These are phyloP conservation scores for Clamator glandarius DNA, from an alignment of 2,797 vertebrate species.

Conservation along the genomic window DNA sequence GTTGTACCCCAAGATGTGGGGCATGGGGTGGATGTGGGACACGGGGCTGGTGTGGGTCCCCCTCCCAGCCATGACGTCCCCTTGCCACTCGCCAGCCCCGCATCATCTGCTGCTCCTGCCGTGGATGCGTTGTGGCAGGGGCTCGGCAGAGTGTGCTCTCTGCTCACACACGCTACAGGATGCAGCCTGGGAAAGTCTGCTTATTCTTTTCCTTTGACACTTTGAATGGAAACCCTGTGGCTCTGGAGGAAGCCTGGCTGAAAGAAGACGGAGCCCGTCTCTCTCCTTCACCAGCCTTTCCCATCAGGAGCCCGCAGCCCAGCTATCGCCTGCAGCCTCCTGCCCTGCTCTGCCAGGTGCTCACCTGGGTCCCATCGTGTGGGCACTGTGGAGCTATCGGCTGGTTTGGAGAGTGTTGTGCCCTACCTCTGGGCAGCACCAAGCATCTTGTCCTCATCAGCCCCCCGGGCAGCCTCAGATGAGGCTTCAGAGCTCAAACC, in stretches of 20 bases:
- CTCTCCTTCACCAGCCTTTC: no score
- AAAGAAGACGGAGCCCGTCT: no score
- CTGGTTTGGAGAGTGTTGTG: no score
- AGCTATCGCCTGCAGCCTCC: no score
- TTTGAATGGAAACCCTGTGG: not conserved
- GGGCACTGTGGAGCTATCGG: rapidly evolving
- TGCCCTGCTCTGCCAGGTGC: rapidly evolving
- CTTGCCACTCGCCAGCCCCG: not conserved
- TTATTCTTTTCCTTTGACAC: not conserved
- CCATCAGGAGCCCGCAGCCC: rapidly evolving
- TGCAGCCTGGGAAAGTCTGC: not conserved
- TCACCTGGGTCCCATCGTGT: rapidly evolving
- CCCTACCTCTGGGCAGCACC: not conserved
- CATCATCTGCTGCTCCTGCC: no score
- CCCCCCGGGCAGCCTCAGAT: not conserved
- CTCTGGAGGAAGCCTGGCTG: not conserved
- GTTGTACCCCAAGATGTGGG: no score
- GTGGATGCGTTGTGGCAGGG: not conserved
- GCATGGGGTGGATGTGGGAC: no score
- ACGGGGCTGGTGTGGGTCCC: no score
- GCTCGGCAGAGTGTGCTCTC: not conserved
- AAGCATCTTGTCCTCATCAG: not conserved
- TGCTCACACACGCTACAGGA: not conserved
- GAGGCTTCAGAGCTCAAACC: not conserved
- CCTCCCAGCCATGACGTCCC: no score